These are phyloP conservation scores for Drosophila virilis DNA, from an alignment of 1,140 invertebrate genomes.

Conservation along the genomic window DNA sequence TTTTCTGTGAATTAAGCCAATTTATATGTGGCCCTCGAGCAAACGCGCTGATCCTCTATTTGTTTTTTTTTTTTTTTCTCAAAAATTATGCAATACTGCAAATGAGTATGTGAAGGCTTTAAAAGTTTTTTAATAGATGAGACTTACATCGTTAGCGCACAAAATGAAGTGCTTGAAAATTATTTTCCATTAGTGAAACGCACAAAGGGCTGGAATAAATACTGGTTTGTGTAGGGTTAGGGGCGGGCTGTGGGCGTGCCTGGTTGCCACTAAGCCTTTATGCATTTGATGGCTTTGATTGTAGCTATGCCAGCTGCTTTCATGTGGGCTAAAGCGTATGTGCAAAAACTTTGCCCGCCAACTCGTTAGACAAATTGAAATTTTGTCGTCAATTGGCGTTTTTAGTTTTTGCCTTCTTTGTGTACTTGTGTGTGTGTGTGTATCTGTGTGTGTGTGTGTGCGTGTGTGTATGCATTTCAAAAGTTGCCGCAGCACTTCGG, in stretches of 20 bases:
- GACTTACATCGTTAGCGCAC: conserved; percentile 70
- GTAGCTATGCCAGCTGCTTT: conserved; percentile 48
- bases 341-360: conserved; percentile 63
- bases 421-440: neutral
- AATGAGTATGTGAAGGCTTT: conserved; percentile 64
- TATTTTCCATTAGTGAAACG: conserved; percentile 62
- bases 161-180: conserved; percentile 64
- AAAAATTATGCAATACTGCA: conserved; percentile 49
- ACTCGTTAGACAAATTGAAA: conserved; percentile 81
- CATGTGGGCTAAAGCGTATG: conserved; percentile 44
- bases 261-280: conserved; percentile 71
- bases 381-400: conserved; percentile 77
- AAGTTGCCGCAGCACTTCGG: conserved; percentile 35
- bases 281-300: conserved; percentile 80
- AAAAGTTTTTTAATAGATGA: conserved; percentile 62
- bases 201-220: conserved; percentile 3
- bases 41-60: conserved; percentile 23
- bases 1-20: conserved; percentile 80
- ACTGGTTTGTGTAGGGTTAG: conserved; percentile 1
- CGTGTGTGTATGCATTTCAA: conserved; percentile 16
- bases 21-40: conserved; percentile 59
- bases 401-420: conserved; percentile 25
- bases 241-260: neutral
- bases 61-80: conserved; percentile 8
- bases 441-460: neutral